Conservation (phyloP, 2,797 vertebrate genomes). For the Rhincodon typus region DNA sequence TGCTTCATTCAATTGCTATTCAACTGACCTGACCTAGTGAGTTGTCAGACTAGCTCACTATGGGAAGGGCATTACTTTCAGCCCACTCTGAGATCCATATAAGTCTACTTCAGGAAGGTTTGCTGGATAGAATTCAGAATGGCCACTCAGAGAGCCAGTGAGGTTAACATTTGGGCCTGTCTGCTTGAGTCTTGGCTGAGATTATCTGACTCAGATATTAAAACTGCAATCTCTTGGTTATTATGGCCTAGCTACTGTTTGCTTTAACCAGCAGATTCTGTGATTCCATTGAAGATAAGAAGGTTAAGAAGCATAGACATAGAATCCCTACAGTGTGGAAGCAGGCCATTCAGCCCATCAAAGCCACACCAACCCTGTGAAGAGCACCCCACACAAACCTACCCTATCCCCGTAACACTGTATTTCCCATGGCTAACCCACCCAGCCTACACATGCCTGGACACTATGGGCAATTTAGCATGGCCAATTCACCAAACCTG, state of each 20-base stretch:
- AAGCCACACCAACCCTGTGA: too few species aligned
- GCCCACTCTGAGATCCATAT: not conserved
- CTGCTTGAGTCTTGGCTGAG: not conserved
- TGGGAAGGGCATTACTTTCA: not conserved
- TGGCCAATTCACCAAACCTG: too few species aligned
- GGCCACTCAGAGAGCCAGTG: not conserved
- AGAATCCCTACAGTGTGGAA: too few species aligned
- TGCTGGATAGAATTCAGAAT: not conserved
- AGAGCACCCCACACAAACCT: too few species aligned
- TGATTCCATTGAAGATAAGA: not conserved
- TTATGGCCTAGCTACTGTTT: not conserved
- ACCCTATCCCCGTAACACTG: too few species aligned
- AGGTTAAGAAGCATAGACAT: not conserved
- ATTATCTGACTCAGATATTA: not conserved
- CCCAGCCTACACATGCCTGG: too few species aligned
- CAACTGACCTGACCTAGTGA: not conserved
- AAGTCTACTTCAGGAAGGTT: not conserved
- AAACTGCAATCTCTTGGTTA: not conserved
- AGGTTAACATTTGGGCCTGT: not conserved
- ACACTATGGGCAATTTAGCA: too few species aligned
- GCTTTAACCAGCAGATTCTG: not conserved
- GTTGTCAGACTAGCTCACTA: not conserved
- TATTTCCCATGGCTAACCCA: too few species aligned
- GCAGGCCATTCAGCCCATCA: too few species aligned
- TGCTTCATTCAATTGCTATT: not conserved